phyloP scores from a whole-genome alignment of 2,888 invertebrate species.

The Gerris lacustris region DNA sequence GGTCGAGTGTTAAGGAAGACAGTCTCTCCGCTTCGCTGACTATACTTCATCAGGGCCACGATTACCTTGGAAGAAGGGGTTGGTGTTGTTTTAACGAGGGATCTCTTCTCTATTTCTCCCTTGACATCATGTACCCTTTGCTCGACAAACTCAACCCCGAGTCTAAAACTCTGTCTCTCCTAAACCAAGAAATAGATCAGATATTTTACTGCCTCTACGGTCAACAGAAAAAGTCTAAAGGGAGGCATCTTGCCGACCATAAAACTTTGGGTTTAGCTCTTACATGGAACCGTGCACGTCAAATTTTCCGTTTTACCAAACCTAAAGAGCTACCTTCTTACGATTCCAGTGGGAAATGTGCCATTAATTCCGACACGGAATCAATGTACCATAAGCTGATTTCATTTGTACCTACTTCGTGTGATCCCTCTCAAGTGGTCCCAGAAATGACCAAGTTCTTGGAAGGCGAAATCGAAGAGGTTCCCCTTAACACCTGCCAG shows the following conservation, averaged over 20 bases:
- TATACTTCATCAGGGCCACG: constrained; percentile 50
- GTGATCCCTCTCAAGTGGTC: constrained; percentile 50
- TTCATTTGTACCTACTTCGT: constrained; percentile 52
- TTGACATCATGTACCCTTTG: constrained; percentile 60
- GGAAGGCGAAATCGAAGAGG: constrained; percentile 45
- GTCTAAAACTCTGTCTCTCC: constrained; percentile 39
- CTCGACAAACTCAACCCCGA: constrained; percentile 35
- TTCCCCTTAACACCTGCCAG: constrained; percentile 38
- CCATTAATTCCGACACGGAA: constrained; percentile 66
- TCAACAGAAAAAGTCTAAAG: constrained; percentile 52
- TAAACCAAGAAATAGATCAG: constrained; percentile 73
- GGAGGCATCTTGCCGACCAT: constrained; percentile 61
- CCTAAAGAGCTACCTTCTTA: constrained; percentile 54
- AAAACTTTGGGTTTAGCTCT: constrained; percentile 55
- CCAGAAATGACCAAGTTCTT: constrained; percentile 55
- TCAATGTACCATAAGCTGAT: constrained; percentile 57
- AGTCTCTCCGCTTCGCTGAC: constrained; percentile 56
- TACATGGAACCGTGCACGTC: constrained; percentile 60
- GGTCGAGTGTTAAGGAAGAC: constrained; percentile 20
- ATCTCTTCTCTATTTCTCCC: constrained; percentile 61
- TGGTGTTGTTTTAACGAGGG: constrained; percentile 72
- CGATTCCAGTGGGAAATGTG: constrained; percentile 49
- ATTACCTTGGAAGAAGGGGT: constrained; percentile 42
- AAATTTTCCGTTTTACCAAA: constrained; percentile 41
- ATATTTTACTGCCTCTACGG: constrained; percentile 73